Evolutionary conservation across 1,140 invertebrate species (phyloP), one percentile per base, ranked within the genome.

Genomic region (Diabrotica undecimpunctata): DNA sequence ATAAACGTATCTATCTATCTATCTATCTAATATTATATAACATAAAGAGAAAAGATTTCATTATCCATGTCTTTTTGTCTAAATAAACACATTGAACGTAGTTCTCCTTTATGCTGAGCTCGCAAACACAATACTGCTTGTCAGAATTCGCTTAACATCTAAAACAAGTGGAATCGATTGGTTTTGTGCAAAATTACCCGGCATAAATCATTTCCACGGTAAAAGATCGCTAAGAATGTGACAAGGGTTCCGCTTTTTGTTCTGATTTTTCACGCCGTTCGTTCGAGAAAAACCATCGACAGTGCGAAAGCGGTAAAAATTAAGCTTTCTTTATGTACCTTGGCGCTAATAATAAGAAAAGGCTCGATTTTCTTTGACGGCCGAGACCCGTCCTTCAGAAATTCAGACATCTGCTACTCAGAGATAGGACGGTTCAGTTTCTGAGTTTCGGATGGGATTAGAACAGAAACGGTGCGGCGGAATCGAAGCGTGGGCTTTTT

Each of bases 241-340:
- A 46, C 41, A 46, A 46, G 41, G 41, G 41, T 5, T 46, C 41
- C n/a, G 41, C 8, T 46, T 46, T 46, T n/a, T 10, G n/a, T 8
- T 46, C 41, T 10, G 41, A 46, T 46, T 46, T 46, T 46, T 46
- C 41, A 46, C 41, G 41, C n/a, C n/a, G n/a, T n/a, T 46, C 8
- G 7, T 46, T n/a, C 8, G 41, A 10, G n/a, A 46, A 46, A 46
- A 46, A n/a, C 41, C 41, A 10, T 46, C 41, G 4, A n/a, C 41
- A 2, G n/a, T 10, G 41, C 12, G 12, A 35, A 35, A 54, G 35
- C 8, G 12, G 54, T 54, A 14, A 54, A 54, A 54, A 54, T 54
- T 54, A 54, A 54, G 54, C 54, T 35, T 54, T 35, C 54, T 54
- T 54, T 54, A 54, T 54, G 12, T 54, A 54, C n/a, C 8, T 46